phyloP scores from a whole-genome alignment of 2,888 invertebrate genomes.

The Unio pictorum region DNA sequence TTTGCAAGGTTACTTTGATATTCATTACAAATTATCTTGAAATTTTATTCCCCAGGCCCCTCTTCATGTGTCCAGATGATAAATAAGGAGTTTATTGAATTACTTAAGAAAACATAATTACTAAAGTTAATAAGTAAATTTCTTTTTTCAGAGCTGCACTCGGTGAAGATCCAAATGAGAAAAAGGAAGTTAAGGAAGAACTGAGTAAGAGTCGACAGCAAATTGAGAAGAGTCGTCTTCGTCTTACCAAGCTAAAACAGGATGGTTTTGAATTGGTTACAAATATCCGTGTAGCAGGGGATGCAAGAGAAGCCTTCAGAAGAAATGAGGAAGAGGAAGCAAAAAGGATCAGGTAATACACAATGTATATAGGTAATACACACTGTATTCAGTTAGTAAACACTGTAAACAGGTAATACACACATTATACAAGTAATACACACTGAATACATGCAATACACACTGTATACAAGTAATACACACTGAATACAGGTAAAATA shows the following conservation, averaged over 20 bases:
- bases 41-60: background rate
- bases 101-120: background rate
- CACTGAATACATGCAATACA: background rate
- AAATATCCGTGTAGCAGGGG: slow-evolving; percentile 70
- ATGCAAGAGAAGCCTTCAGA: slow-evolving; percentile 67
- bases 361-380: background rate
- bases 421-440: slow-evolving; percentile 14
- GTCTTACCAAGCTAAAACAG: slow-evolving; percentile 67
- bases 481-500: background rate
- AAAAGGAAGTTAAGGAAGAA: slow-evolving; percentile 68
- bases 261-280: slow-evolving; percentile 71
- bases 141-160: slow-evolving; percentile 57
- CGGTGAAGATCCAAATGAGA: slow-evolving; percentile 63
- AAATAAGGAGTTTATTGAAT: background rate
- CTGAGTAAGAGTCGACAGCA: slow-evolving; percentile 69
- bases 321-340: slow-evolving; percentile 69
- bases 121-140: background rate
- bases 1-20: too few relatives aligned
- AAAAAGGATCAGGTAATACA: slow-evolving; percentile 46
- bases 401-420: slow-evolving; percentile 20
- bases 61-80: background rate
- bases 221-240: slow-evolving; percentile 68
- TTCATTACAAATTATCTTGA: background rate
- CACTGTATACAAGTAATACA: too few relatives aligned
- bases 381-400: background rate